These are phyloP conservation scores for Machimus rusticus DNA, from an alignment of 2,888 invertebrate genomes.

Conservation along the genomic window DNA sequence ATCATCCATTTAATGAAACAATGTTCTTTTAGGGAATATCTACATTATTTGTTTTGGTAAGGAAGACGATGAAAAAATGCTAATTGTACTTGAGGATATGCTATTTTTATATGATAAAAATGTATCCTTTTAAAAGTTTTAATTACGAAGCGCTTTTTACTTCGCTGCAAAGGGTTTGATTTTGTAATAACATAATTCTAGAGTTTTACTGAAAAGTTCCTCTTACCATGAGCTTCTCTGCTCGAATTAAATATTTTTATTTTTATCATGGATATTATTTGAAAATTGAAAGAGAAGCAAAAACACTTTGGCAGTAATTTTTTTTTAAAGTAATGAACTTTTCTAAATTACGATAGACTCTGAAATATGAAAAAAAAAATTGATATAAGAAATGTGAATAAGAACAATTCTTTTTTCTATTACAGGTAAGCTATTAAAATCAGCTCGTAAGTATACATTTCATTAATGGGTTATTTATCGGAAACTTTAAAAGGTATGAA, in stretches of 20 bases:
- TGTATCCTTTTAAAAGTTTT: no score
- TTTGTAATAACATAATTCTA: neutral
- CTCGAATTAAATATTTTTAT: no score
- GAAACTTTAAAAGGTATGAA: neutral
- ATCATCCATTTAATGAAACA: neutral
- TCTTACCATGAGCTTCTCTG: neutral
- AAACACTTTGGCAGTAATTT: no score
- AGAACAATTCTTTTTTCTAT: neutral
- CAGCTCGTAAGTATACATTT: neutral
- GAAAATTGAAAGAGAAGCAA: no score
- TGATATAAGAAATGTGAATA: neutral
- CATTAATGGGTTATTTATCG: neutral
- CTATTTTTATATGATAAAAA: no score
- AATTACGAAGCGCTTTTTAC: no score
- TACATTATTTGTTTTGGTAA: neutral
- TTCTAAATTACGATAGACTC: no score
- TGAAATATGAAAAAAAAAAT: no score
- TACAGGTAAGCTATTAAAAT: neutral
- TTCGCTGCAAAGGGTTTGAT: no score
- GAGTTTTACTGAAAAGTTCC: neutral
- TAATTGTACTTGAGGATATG: neutral
- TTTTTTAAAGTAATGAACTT: no score
- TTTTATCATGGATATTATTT: no score
- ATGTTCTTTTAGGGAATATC: neutral
- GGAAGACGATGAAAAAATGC: neutral